Percentiles rank a stretch among this genome's conserved stretches.
phyloP scores from a whole-genome alignment of 2,797 vertebrate genomes.

The Poliocrania exsul region DNA sequence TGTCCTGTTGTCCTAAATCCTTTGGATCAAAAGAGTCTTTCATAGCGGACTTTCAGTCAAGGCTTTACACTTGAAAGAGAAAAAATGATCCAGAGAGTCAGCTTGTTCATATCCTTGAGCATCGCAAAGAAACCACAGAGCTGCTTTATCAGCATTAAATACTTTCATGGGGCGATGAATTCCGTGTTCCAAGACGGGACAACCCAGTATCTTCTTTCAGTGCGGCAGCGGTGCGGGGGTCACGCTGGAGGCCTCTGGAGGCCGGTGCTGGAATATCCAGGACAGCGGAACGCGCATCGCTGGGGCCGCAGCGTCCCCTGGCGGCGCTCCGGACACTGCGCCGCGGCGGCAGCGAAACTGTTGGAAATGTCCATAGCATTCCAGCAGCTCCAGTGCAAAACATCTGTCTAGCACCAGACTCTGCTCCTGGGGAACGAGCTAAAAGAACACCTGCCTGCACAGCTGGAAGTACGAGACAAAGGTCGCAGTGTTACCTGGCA shows the following conservation, averaged over 20 bases:
- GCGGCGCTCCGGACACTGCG: not conserved
- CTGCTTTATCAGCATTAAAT: not conserved
- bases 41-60: not conserved
- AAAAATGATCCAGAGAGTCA: not conserved
- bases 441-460: not conserved
- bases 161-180: rapidly evolving
- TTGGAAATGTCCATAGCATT: rapidly evolving
- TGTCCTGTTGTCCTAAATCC: rapidly evolving
- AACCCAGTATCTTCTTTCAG: rapidly evolving
- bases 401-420: rapidly evolving
- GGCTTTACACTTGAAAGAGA: rapidly evolving
- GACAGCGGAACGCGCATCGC: rapidly evolving
- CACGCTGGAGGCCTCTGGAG: rapidly evolving
- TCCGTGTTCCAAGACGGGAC: rapidly evolving
- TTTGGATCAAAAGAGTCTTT: not conserved
- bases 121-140: not conserved
- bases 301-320: not conserved
- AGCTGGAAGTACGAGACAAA: not conserved
- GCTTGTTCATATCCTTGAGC: not conserved
- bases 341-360: not conserved
- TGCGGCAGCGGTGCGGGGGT: rapidly evolving
- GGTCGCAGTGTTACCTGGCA: not conserved
- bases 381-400: not conserved
- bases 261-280: rapidly evolving
- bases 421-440: not conserved